Conservation (phyloP, 2,888 invertebrate genomes). For the Diarsia dahlii region DNA sequence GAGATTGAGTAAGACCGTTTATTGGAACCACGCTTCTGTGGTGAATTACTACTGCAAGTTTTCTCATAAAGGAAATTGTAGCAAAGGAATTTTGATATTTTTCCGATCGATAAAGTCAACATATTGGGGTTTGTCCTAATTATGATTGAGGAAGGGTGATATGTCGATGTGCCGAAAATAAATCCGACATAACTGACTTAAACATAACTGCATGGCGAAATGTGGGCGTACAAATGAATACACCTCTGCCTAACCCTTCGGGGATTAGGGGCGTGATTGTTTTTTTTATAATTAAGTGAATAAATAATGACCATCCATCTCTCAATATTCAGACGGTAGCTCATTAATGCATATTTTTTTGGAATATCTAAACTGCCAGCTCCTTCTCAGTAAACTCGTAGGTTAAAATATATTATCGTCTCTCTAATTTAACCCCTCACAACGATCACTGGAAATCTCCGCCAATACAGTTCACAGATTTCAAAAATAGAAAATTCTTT, state of each 20-base stretch:
- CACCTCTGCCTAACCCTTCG: too few relatives aligned
- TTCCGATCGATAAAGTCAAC: neutral
- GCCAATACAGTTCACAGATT: constrained; percentile 43
- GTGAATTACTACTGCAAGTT: neutral
- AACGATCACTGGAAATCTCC: constrained; percentile 41
- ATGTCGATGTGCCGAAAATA: constrained; percentile 7
- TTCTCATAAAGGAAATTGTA: neutral
- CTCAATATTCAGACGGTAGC: neutral
- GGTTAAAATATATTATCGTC: constrained; percentile 25
- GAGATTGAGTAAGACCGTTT: constrained; percentile 28
- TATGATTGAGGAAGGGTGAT: constrained; percentile 31
- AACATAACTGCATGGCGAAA: too few relatives aligned
- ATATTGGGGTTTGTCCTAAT: neutral
- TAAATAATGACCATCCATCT: constrained; percentile 1
- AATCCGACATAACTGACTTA: neutral
- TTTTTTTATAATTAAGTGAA: too few relatives aligned
- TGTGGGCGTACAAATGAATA: too few relatives aligned
- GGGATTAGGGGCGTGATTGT: too few relatives aligned
- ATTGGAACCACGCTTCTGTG: constrained; percentile 18
- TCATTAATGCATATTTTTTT: neutral
- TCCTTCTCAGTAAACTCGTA: neutral
- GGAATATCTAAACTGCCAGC: neutral
- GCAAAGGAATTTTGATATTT: neutral
- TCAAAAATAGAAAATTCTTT: constrained; percentile 57
- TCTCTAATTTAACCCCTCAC: constrained; percentile 34